These are phyloP conservation scores for Aurelia aurita DNA, from an alignment of 30 jellyfish, hydroid and myxozoan species.

Conservation along the genomic window DNA sequence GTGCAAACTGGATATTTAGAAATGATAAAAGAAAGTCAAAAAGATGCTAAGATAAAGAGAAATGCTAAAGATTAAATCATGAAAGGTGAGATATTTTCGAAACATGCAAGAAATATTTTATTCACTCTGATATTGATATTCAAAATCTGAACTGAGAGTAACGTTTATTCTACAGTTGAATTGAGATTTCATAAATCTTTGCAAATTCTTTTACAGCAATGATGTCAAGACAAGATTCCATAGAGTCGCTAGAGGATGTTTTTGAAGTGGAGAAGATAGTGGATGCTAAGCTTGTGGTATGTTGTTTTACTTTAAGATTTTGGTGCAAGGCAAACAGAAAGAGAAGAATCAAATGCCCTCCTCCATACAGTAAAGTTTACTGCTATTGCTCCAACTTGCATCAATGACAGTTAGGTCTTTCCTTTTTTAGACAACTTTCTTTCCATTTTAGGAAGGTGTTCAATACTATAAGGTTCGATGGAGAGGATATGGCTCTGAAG, in stretches of 20 bases:
- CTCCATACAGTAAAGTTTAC: not conserved
- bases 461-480: constrained; percentile 70
- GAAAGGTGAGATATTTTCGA: too few species aligned
- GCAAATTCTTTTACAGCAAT: too few species aligned
- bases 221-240: not conserved
- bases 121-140: too few species aligned
- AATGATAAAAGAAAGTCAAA: too few species aligned
- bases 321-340: not conserved
- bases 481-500: constrained; percentile 89
- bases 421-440: not conserved
- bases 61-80: not conserved
- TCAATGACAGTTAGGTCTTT: not conserved
- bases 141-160: too few species aligned
- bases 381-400: not conserved
- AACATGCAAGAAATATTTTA: too few species aligned
- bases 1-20: too few species aligned
- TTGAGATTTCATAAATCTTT: too few species aligned
- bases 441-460: constrained; percentile 6
- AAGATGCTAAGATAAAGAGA: too few species aligned
- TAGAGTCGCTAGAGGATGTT: constrained; percentile 57
- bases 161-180: too few species aligned
- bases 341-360: not conserved
- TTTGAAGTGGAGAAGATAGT: constrained; percentile 85
- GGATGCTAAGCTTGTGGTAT: constrained; percentile 53
- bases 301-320: not conserved